Evolutionary conservation across 2,113 vertebrate genomes (phyloP).

Genomic region (Xiphorhynchus elegans): DNA sequence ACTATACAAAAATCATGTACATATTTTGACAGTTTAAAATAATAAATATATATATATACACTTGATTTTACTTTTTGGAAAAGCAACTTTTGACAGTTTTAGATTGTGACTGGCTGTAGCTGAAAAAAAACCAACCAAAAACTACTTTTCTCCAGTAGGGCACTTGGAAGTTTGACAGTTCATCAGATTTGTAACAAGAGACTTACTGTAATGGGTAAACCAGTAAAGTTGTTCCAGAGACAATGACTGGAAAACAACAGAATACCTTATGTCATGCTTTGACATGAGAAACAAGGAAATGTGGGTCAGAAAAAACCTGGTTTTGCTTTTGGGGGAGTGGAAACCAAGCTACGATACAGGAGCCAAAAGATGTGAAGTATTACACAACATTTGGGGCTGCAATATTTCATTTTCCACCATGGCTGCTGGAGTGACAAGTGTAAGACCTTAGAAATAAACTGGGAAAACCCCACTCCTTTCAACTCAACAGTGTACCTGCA

Average conservation of each 20-base stretch:
- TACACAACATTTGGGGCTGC: neutral
- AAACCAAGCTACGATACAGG: neutral
- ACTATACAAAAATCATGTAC: slow-evolving; percentile 70
- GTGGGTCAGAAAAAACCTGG: neutral
- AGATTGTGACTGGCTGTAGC: neutral
- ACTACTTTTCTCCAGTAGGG: neutral
- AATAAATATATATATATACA: slow-evolving; percentile 54
- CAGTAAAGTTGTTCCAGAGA: neutral
- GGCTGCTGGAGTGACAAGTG: neutral
- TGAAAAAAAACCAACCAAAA: neutral
- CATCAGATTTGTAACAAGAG: neutral
- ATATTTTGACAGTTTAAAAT: slow-evolving; percentile 67
- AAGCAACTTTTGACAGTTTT: slow-evolving; percentile 41
- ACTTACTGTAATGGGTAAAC: neutral
- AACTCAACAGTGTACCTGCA: neutral
- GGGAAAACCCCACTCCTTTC: neutral
- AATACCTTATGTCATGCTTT: neutral
- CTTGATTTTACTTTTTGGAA: slow-evolving; percentile 46
- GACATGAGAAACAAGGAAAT: neutral
- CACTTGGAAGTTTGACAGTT: slow-evolving; percentile 10
- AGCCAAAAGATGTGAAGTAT: neutral
- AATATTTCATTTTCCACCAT: neutral
- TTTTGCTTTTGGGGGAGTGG: neutral
- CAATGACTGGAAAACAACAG: neutral
- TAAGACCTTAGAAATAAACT: neutral